These are phyloP conservation scores for Bugula neritina DNA, from an alignment of 2,888 invertebrate species.

Conservation along the genomic window DNA sequence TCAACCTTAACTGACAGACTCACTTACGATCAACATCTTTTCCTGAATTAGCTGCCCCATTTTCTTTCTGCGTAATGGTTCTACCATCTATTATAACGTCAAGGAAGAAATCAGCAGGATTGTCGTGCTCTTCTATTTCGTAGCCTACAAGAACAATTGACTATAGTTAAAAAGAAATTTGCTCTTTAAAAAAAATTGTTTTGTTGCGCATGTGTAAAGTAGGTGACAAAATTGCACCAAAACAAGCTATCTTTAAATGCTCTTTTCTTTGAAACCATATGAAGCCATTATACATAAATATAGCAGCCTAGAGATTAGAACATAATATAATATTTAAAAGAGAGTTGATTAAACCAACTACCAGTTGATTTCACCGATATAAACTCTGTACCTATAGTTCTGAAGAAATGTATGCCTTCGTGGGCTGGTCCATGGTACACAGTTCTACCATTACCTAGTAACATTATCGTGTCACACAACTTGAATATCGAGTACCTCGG, in stretches of 20 bases:
- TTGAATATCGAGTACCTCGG: slow-evolving; percentile 52
- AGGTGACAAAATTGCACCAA: no score
- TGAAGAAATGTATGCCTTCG: slow-evolving; percentile 44
- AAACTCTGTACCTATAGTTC: not conserved
- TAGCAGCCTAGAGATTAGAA: no score
- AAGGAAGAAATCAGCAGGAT: slow-evolving; percentile 36
- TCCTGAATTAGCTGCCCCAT: not conserved
- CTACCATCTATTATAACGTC: slow-evolving; percentile 29
- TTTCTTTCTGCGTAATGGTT: not conserved
- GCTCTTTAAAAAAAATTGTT: not conserved
- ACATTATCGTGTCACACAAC: slow-evolving; percentile 46
- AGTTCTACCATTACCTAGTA: slow-evolving; percentile 44
- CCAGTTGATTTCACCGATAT: no score
- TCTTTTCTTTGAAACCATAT: no score
- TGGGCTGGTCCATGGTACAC: slow-evolving; percentile 47
- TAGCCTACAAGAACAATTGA: slow-evolving; percentile 43
- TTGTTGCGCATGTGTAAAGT: no score
- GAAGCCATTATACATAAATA: no score
- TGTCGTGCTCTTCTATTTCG: slow-evolving; percentile 49
- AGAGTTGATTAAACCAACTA: no score
- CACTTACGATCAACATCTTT: no score
- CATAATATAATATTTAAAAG: no score
- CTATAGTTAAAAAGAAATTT: no score
- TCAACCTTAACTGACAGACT: no score
- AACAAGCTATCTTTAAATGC: no score